A percentile compares a stretch with the other conserved stretches of the same genome.
Conservation (phyloP, 2,888 invertebrate genomes). For the Ceriagrion tenellum region DNA sequence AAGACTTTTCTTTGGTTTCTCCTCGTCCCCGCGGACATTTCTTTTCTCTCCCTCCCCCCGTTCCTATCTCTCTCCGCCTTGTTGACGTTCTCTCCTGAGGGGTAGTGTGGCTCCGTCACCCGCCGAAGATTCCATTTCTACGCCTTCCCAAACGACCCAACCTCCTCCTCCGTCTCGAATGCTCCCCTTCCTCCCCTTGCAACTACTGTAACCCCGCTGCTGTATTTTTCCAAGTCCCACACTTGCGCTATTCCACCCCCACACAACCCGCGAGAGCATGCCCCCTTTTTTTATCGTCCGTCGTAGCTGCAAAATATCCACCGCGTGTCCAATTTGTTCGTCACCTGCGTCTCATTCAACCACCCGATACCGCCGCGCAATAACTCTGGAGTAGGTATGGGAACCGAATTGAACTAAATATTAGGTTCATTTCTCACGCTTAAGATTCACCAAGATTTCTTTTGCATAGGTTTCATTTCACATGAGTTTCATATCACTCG, state of each 20-base stretch:
- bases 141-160: background rate
- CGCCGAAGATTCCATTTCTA: slow-evolving; percentile 30
- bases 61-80: background rate
- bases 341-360: background rate
- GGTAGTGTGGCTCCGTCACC: background rate
- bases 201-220: background rate
- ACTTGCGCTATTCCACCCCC: background rate
- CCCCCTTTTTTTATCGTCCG: background rate
- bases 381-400: too few relatives aligned
- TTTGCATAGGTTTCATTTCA: too few relatives aligned
- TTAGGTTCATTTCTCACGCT: too few relatives aligned
- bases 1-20: slow-evolving; percentile 36
- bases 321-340: slow-evolving; percentile 3
- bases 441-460: too few relatives aligned
- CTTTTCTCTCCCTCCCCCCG: background rate
- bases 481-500: too few relatives aligned
- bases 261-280: background rate
- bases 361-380: background rate
- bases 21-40: background rate
- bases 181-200: background rate
- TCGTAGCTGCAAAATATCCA: background rate
- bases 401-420: too few relatives aligned
- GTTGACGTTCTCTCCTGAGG: background rate
- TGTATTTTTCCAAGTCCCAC: background rate
- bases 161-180: background rate